Conservation (phyloP, 92 coral and sea anemone species). For the Scolanthus callimorphus region DNA sequence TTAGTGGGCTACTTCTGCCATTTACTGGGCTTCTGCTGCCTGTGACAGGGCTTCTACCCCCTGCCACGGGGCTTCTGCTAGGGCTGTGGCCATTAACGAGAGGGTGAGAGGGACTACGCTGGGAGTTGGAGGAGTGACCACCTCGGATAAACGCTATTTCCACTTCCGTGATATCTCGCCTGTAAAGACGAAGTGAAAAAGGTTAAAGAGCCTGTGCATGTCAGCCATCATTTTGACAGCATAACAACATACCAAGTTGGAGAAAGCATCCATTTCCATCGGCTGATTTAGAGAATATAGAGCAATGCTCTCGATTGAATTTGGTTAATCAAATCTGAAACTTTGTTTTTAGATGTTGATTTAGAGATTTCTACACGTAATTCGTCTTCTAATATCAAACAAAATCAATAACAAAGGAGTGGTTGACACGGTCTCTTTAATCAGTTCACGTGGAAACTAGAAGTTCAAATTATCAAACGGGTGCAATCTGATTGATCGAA, state of each 20-base stretch:
- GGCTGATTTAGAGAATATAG: not conserved
- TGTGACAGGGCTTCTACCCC: slow-evolving; percentile 6
- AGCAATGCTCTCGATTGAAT: not conserved
- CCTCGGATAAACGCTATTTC: slow-evolving; percentile 81
- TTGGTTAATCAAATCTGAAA: not conserved
- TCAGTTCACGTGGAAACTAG: too few species aligned
- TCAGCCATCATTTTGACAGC: too few species aligned
- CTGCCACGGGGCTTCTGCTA: slow-evolving; percentile 20
- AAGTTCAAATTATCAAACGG: too few species aligned
- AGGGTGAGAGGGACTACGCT: slow-evolving; percentile 8
- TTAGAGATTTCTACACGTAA: too few species aligned
- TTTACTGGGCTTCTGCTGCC: slow-evolving; percentile 23
- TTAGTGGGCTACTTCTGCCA: not conserved
- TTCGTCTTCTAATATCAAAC: too few species aligned
- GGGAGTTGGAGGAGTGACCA: slow-evolving; percentile 2
- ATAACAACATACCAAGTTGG: too few species aligned
- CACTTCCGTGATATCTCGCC: slow-evolving; percentile 49
- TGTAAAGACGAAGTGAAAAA: slow-evolving; percentile 4
- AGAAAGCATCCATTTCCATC: not conserved
- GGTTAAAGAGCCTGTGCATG: too few species aligned
- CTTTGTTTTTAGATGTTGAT: too few species aligned
- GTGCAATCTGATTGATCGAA: too few species aligned
- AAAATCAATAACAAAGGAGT: too few species aligned
- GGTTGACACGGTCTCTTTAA: too few species aligned
- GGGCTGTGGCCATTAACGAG: slow-evolving; percentile 33